These are phyloP conservation scores for Pollimyrus isidori DNA, from an alignment of 2,113 vertebrate species.

Conservation along the genomic window DNA sequence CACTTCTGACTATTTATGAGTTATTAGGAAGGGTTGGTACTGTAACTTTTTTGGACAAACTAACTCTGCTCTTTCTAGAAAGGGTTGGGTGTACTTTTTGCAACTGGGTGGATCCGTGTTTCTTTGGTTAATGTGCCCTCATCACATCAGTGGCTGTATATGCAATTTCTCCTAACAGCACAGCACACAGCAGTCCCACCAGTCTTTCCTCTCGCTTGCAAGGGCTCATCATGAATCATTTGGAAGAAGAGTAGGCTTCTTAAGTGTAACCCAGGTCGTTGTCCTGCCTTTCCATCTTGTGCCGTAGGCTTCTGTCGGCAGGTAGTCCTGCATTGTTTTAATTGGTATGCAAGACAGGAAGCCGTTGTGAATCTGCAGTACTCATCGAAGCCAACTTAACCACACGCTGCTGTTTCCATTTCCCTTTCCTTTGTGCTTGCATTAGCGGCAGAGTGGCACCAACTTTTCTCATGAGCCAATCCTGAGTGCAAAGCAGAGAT, in stretches of 20 bases:
- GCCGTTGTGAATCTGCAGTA: slow-evolving; percentile 15
- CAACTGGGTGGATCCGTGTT: background rate
- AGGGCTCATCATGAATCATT: background rate
- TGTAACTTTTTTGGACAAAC: background rate
- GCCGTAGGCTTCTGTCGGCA: background rate
- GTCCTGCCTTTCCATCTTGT: background rate
- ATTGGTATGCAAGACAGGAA: slow-evolving; percentile 28
- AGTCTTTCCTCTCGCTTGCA: background rate
- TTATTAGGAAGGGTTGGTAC: background rate
- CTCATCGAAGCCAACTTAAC: slow-evolving; percentile 24
- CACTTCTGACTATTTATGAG: background rate
- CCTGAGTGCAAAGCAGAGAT: background rate
- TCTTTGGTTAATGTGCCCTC: background rate
- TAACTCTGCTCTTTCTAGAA: background rate
- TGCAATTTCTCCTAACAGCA: background rate
- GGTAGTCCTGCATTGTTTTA: slow-evolving; percentile 7
- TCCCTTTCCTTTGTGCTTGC: slow-evolving; percentile 21
- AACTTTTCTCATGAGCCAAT: background rate
- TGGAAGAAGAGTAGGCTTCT: background rate
- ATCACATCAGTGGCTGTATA: background rate
- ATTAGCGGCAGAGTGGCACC: background rate
- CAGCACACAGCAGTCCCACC: background rate
- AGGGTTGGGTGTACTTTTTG: background rate
- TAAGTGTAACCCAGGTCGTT: background rate
- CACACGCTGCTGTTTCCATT: slow-evolving; percentile 30